A percentile compares a stretch with the other conserved stretches of the same genome.
These are phyloP conservation scores for Lasaia peninsularis DNA, from an alignment of 1,140 invertebrate species.

Conservation along the genomic window DNA sequence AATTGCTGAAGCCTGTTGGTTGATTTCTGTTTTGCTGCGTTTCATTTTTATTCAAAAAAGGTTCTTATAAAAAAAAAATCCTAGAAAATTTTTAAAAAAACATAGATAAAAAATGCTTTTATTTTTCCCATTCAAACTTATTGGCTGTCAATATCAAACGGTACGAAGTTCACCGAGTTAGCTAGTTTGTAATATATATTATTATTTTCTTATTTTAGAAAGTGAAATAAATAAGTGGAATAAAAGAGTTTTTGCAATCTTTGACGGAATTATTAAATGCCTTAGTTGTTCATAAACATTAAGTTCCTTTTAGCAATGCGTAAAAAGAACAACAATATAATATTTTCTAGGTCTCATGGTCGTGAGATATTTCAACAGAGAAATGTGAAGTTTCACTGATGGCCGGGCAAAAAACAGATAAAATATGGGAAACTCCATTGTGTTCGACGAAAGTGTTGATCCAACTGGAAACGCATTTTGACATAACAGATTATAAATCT, in stretches of 20 bases:
- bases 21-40: no score
- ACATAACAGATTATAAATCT: conserved; percentile 11
- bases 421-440: conserved; percentile 19
- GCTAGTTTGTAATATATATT: no score
- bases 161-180: no score
- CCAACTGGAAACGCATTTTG: conserved; percentile 11
- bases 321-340: conserved; percentile 24
- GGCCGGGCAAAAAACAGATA: conserved; percentile 21
- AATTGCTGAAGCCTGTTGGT: no score
- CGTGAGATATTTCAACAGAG: conserved; percentile 26
- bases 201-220: no score
- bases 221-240: no score
- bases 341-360: conserved; percentile 26
- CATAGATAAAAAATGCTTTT: no score
- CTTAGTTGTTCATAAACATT: conserved; percentile 3
- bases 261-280: not conserved
- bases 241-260: not conserved
- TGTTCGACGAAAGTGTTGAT: conserved; percentile 25
- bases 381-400: conserved; percentile 32
- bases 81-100: no score
- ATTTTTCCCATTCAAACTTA: no score
- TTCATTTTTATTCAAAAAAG: no score
- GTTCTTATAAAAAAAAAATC: no score
- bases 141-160: no score
- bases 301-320: conserved; percentile 3